A percentile compares a stretch with the other conserved stretches of the same genome.
These are phyloP conservation scores for Hippolais icterina DNA, from an alignment of 2,113 vertebrate species.

Conservation along the genomic window DNA sequence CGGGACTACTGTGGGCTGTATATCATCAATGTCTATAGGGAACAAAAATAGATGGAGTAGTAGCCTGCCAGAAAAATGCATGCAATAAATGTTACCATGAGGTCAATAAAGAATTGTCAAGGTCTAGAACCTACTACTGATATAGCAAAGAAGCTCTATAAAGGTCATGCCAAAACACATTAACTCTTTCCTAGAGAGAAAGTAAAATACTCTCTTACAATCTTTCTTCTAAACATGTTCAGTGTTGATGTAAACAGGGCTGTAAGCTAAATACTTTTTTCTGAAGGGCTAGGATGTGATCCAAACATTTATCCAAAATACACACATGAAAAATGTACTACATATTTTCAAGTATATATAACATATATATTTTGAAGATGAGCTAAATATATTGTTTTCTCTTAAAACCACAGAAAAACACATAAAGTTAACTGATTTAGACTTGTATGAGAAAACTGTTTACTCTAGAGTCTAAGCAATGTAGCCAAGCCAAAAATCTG, in stretches of 20 bases:
- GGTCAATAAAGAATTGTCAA: neutral
- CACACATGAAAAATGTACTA: neutral
- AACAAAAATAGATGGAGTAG: neutral
- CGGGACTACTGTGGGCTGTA: neutral
- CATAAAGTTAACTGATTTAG: neutral
- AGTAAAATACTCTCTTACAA: neutral
- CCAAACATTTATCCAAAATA: neutral
- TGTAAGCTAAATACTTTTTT: neutral
- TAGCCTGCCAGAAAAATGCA: neutral
- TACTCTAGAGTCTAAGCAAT: neutral
- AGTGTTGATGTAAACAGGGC: neutral
- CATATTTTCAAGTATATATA: neutral
- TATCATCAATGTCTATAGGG: neutral
- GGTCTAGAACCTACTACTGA: neutral
- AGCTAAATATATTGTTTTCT: neutral
- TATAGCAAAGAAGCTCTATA: neutral
- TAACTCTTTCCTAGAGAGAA: neutral
- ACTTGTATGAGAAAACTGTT: constrained; percentile 27
- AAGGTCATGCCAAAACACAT: neutral
- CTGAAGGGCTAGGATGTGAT: neutral
- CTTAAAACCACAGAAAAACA: neutral
- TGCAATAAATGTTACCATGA: neutral
- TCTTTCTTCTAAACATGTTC: neutral
- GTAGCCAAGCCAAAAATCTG: neutral
- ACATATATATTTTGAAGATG: neutral